Conservation (phyloP, 2,888 invertebrate genomes). For the Pyrochroa serraticornis region DNA sequence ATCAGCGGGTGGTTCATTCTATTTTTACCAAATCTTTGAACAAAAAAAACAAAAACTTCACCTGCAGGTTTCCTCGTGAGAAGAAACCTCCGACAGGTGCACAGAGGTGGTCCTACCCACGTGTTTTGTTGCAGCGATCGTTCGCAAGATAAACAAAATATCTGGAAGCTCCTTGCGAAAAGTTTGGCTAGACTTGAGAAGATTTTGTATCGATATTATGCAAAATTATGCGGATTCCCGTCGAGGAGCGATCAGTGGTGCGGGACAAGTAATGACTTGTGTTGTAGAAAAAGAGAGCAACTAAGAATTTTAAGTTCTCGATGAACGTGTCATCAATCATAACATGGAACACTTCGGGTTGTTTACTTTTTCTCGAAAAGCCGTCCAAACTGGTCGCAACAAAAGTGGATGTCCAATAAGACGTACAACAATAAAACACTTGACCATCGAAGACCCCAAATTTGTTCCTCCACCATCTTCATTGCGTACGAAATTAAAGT, state of each 20-base stretch:
- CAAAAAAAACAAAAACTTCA: no score
- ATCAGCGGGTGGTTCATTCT: no score
- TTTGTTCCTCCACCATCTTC: no score
- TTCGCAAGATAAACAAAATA: background rate
- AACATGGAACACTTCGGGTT: background rate
- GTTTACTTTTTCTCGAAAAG: background rate
- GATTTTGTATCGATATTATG: constrained; percentile 6
- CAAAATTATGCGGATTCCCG: constrained; percentile 6
- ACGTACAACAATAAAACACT: no score
- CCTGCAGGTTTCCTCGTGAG: background rate
- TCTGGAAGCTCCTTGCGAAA: background rate
- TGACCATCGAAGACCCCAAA: no score
- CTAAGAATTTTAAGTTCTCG: no score
- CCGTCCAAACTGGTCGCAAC: background rate
- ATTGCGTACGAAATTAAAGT: no score
- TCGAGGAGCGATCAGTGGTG: constrained; percentile 2
- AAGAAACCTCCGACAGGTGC: constrained; percentile 8
- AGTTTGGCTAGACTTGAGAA: background rate
- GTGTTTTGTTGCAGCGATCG: background rate
- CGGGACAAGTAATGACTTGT: constrained; percentile 4
- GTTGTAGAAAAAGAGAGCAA: background rate
- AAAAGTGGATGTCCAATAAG: no score
- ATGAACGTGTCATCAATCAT: no score
- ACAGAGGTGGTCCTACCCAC: constrained; percentile 21
- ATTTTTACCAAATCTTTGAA: no score